Evolutionary conservation across 2,888 invertebrate genomes (phyloP).

Genomic region (Eupithecia inturbata): DNA sequence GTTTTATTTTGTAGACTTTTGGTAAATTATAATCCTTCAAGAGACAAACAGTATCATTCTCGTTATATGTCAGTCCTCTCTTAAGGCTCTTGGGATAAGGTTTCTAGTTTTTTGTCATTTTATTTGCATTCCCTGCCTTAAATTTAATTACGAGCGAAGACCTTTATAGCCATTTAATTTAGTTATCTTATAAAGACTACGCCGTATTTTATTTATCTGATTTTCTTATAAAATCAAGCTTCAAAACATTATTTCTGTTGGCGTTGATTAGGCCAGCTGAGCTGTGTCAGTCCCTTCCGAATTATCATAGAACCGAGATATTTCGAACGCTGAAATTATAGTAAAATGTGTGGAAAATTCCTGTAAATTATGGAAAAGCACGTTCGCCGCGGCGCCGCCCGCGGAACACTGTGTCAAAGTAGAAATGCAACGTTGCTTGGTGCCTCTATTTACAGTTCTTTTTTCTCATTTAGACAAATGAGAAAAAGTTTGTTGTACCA

Average conservation of each 20-base stretch:
- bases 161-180: too few species aligned
- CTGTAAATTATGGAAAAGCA: slow-evolving; percentile 8
- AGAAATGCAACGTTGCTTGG: slow-evolving; percentile 6
- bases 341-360: slow-evolving; percentile 1
- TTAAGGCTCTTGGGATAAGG: too few species aligned
- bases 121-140: too few species aligned
- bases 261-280: background rate
- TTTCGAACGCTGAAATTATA: background rate
- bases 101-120: too few species aligned
- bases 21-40: background rate
- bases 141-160: too few species aligned
- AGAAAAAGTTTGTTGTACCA: background rate
- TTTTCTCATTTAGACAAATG: background rate
- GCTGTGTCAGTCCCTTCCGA: background rate
- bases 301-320: background rate
- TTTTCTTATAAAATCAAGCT: too few species aligned
- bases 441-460: background rate
- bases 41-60: background rate
- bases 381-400: background rate
- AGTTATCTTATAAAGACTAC: too few species aligned
- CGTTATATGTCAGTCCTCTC: too few species aligned
- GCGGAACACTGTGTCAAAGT: background rate
- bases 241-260: background rate
- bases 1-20: background rate
- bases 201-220: too few species aligned